Evolutionary conservation across 2,113 vertebrate genomes (phyloP).

Genomic region (Tinamus guttatus): DNA sequence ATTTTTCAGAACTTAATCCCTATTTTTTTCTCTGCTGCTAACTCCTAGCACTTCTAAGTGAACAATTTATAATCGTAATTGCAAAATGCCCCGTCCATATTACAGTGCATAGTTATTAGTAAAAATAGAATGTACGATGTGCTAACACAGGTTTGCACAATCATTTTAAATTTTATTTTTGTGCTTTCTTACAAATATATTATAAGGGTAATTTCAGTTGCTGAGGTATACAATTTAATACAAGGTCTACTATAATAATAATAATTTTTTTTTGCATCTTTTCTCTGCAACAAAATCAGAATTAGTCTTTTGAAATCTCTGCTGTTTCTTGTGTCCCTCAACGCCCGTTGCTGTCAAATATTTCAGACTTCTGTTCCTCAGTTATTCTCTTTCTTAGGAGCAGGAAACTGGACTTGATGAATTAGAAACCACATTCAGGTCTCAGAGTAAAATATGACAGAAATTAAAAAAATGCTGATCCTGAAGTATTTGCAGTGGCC

Average conservation of each 20-base stretch:
- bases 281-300: not conserved
- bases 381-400: not conserved
- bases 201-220: not conserved
- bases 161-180: not conserved
- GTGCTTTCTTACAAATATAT: not conserved
- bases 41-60: not conserved
- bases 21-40: not conserved
- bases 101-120: not conserved
- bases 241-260: not conserved
- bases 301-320: not conserved
- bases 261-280: not conserved
- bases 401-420: not conserved
- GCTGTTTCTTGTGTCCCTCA: not conserved
- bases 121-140: not conserved
- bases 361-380: not conserved
- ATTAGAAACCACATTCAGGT: not conserved
- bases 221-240: not conserved
- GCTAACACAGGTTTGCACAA: not conserved
- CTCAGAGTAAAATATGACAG: not conserved
- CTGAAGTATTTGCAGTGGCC: not conserved
- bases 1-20: not conserved
- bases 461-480: not conserved
- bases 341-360: fast-evolving
- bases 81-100: not conserved
- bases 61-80: not conserved